A percentile compares a stretch with the other conserved stretches of the same genome.
Conservation (phyloP, 2,797 vertebrate species). For the Neomorphus geoffroyi region DNA sequence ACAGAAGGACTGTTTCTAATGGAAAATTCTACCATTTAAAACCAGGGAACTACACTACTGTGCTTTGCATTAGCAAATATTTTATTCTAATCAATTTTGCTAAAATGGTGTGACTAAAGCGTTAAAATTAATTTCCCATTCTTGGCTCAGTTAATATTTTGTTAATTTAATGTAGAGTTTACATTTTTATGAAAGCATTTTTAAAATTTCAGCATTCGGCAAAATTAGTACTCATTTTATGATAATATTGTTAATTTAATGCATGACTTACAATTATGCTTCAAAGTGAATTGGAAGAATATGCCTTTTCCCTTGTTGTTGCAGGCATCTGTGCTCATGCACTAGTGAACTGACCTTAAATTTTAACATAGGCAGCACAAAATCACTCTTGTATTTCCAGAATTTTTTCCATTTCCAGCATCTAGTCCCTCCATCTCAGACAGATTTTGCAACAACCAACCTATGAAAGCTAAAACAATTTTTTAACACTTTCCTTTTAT, state of each 20-base stretch:
- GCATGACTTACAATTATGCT: constrained; percentile 82
- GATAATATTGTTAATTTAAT: constrained; percentile 84
- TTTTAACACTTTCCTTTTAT: constrained; percentile 44
- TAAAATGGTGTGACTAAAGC: constrained; percentile 10
- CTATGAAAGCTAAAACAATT: constrained; percentile 28
- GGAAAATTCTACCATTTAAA: constrained; percentile 46
- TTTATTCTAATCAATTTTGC: constrained; percentile 17
- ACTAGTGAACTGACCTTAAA: constrained; percentile 63
- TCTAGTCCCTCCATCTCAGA: constrained; percentile 58
- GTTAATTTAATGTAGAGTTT: constrained; percentile 58
- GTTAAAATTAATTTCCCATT: constrained; percentile 61
- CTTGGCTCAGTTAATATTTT: constrained; percentile 47
- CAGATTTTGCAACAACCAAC: constrained; percentile 48
- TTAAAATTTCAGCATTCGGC: constrained; percentile 37
- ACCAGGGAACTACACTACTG: background rate
- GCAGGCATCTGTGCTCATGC: constrained; percentile 55
- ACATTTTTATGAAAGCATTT: constrained; percentile 59
- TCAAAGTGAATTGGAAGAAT: constrained; percentile 80
- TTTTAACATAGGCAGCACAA: constrained; percentile 64
- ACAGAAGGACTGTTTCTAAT: background rate
- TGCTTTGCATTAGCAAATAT: constrained; percentile 19
- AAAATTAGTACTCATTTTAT: constrained; percentile 76
- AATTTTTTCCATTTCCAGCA: constrained; percentile 61
- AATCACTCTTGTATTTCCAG: constrained; percentile 42
- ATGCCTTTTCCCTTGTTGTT: constrained; percentile 54